Conservation (phyloP, 2,113 vertebrate species). For the Pseudorectes ferrugineus region DNA sequence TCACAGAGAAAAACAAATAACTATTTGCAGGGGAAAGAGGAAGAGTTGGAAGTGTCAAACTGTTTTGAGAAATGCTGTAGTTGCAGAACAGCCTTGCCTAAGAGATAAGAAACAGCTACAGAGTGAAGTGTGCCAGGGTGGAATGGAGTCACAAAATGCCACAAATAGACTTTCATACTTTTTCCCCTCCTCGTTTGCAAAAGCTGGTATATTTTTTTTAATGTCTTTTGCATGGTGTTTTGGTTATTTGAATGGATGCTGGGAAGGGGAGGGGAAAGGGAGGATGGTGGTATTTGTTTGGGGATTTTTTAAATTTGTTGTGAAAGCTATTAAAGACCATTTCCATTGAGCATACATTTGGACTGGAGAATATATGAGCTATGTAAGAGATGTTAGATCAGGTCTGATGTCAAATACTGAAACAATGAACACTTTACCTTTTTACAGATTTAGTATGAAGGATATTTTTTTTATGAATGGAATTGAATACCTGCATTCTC, state of each 20-base stretch:
- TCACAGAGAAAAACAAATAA: background rate
- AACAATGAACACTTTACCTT: background rate
- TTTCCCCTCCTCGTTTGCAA: background rate
- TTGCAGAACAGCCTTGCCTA: background rate
- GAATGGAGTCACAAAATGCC: background rate
- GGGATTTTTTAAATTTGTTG: background rate
- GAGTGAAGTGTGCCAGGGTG: background rate
- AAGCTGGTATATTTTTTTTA: background rate
- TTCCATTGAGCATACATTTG: background rate
- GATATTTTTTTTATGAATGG: background rate
- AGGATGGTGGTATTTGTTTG: background rate
- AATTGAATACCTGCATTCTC: background rate
- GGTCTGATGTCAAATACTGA: background rate
- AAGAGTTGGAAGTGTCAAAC: background rate
- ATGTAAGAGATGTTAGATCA: fast-evolving
- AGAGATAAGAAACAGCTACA: background rate
- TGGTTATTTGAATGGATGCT: background rate
- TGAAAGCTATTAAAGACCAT: background rate
- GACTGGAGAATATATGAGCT: background rate
- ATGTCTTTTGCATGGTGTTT: background rate
- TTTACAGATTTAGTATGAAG: background rate
- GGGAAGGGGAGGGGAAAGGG: too few species aligned
- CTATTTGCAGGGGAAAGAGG: background rate
- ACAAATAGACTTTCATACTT: background rate
- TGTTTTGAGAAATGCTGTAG: background rate